A percentile compares a stretch with the other conserved stretches of the same genome.
Evolutionary conservation across 1,140 invertebrate genomes (phyloP).

Genomic region (Drosophila nebulosa): DNA sequence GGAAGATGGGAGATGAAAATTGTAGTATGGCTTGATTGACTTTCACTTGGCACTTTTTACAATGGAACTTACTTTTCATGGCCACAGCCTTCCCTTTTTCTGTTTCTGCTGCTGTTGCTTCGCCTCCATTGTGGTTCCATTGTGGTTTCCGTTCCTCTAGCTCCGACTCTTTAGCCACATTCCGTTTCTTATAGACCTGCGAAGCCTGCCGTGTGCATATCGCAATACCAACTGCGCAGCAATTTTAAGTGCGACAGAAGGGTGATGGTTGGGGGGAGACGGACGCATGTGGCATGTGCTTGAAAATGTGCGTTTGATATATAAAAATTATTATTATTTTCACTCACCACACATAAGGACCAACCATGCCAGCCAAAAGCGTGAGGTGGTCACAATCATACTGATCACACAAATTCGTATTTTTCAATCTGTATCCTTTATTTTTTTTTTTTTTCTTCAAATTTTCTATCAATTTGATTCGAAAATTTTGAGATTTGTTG

Average conservation of each 20-base stretch:
- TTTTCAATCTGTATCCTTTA: too few species aligned
- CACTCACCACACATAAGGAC: neutral
- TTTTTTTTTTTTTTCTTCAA: neutral
- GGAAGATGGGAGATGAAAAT: neutral
- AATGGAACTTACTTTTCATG: slow-evolving; percentile 4
- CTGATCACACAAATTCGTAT: neutral
- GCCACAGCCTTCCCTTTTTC: neutral
- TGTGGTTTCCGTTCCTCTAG: neutral
- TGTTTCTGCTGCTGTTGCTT: neutral
- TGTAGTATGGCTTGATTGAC: neutral
- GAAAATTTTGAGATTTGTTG: too few species aligned
- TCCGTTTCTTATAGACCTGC: neutral
- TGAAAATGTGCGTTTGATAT: neutral
- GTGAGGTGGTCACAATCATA: neutral
- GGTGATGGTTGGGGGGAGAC: neutral
- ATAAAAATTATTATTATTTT: neutral
- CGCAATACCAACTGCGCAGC: neutral
- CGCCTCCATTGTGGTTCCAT: neutral
- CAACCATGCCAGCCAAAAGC: neutral
- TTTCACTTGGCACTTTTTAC: slow-evolving; percentile 1
- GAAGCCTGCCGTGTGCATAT: neutral
- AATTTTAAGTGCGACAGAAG: neutral
- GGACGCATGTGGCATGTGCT: neutral
- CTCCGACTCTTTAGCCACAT: neutral
- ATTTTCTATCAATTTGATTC: neutral